Percentiles rank a stretch among this genome's conserved stretches.
Conservation (phyloP, 2,113 vertebrate genomes). For the Sciurus niger region DNA sequence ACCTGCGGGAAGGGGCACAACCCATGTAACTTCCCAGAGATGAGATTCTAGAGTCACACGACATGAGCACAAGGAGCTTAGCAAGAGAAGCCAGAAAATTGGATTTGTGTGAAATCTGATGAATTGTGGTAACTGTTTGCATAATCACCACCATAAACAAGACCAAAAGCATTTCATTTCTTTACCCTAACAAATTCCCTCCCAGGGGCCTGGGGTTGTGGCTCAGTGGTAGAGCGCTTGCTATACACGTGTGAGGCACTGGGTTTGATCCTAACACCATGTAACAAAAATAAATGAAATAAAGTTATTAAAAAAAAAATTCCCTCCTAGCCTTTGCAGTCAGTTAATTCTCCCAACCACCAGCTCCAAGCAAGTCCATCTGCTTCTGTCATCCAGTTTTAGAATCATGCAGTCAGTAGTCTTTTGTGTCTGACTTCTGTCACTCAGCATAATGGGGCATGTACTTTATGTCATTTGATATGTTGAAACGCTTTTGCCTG, state of each 20-base stretch:
- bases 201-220: too few species aligned
- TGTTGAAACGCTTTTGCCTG: background rate
- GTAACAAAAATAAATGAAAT: too few species aligned
- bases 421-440: background rate
- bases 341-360: background rate
- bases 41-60: background rate
- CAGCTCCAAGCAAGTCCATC: background rate
- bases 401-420: background rate
- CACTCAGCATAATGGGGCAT: background rate
- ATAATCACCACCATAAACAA: background rate
- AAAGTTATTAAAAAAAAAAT: background rate
- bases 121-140: background rate
- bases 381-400: slow-evolving; percentile 17
- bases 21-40: background rate
- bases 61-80: background rate
- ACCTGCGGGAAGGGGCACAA: background rate
- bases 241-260: too few species aligned
- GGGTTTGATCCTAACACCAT: too few species aligned
- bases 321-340: background rate
- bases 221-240: too few species aligned
- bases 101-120: slow-evolving; percentile 7
- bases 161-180: background rate
- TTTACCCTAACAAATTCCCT: background rate
- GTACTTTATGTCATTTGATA: slow-evolving; percentile 15
- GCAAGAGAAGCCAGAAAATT: background rate